These are phyloP conservation scores for Dryocosmus kuriphilus DNA, from an alignment of 2,888 invertebrate species.

Conservation along the genomic window DNA sequence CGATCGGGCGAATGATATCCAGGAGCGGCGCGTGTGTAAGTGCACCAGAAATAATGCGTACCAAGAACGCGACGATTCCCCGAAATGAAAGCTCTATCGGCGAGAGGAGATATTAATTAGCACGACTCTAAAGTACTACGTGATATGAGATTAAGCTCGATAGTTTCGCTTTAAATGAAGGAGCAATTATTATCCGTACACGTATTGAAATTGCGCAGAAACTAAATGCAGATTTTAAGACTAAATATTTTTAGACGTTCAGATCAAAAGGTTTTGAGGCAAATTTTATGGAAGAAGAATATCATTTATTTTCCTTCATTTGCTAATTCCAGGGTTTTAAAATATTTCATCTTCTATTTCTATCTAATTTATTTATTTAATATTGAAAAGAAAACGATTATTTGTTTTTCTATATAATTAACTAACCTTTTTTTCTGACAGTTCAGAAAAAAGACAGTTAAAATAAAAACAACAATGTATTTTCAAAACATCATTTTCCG, in stretches of 20 bases:
- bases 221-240: neutral
- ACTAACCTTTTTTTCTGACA: too few relatives aligned
- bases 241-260: neutral
- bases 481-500: too few relatives aligned
- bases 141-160: conserved; percentile 23
- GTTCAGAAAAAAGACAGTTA: too few relatives aligned
- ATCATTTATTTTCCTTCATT: neutral
- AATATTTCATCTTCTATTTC: too few relatives aligned
- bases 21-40: conserved; percentile 48
- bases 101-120: conserved; percentile 62
- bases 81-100: conserved; percentile 60
- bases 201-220: conserved; percentile 24
- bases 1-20: conserved; percentile 52
- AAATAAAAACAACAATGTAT: too few relatives aligned
- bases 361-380: too few relatives aligned
- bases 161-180: conserved; percentile 32
- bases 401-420: too few relatives aligned
- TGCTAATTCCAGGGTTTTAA: too few relatives aligned
- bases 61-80: conserved; percentile 64
- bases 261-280: neutral
- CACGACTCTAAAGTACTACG: conserved; percentile 50
- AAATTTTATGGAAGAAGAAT: neutral
- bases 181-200: conserved; percentile 38
- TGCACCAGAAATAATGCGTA: conserved; percentile 65
- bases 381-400: too few relatives aligned